phyloP scores from a whole-genome alignment of 2,113 vertebrate species.

The Psittacula cyanocephala region DNA sequence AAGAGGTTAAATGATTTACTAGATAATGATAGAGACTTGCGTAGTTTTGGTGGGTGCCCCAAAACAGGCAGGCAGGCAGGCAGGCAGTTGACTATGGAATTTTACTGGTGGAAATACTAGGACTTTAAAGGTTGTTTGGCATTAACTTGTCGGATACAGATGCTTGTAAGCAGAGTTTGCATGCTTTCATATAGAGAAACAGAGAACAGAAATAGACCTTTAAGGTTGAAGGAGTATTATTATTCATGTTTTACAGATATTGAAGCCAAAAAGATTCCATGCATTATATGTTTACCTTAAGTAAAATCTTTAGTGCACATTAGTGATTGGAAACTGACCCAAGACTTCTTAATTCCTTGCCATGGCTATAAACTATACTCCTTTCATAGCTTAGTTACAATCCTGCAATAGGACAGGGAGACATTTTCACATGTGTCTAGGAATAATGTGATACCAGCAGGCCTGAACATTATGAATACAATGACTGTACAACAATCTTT shows the following conservation, averaged over 20 bases:
- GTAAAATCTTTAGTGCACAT: background rate
- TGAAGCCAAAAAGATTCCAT: background rate
- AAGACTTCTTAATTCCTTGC: background rate
- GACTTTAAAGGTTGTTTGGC: background rate
- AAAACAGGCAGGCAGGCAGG: background rate
- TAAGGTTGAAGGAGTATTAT: background rate
- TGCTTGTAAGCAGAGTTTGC: background rate
- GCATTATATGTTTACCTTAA: background rate
- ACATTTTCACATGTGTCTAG: background rate
- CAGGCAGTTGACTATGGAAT: background rate
- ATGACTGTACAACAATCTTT: background rate
- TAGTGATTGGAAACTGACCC: background rate
- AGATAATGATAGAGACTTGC: background rate
- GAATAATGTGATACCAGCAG: background rate
- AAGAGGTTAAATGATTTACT: background rate
- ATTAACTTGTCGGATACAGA: background rate
- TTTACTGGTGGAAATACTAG: background rate
- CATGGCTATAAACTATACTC: background rate
- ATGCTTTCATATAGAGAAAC: background rate
- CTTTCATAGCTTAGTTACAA: background rate
- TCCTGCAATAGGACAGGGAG: background rate
- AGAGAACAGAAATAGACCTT: background rate
- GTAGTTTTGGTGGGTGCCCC: background rate
- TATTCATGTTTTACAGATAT: background rate
- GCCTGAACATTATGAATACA: background rate